These are phyloP conservation scores for Papilio gigon DNA, from an alignment of 2,888 invertebrate genomes.

Conservation along the genomic window DNA sequence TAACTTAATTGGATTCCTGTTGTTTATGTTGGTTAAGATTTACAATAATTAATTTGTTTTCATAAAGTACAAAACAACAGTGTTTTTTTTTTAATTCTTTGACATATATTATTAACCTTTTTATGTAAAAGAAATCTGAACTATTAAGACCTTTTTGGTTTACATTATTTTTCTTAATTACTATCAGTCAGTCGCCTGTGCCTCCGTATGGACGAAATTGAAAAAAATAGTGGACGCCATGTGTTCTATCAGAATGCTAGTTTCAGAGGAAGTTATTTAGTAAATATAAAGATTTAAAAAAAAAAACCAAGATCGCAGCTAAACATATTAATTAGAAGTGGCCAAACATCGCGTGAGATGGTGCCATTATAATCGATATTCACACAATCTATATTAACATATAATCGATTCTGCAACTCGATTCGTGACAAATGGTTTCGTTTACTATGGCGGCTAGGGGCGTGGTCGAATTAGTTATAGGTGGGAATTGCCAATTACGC, in stretches of 20 bases:
- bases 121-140: too few species aligned
- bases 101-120: too few species aligned
- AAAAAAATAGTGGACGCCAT: too few species aligned
- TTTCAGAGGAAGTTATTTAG: too few species aligned
- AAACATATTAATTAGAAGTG: not conserved
- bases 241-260: too few species aligned
- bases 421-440: conserved; percentile 66
- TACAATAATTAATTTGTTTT: not conserved
- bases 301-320: not conserved
- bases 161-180: too few species aligned
- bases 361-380: conserved; percentile 24
- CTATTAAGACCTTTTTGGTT: too few species aligned
- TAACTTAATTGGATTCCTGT: conserved; percentile 33
- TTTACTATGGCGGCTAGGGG: conserved; percentile 50
- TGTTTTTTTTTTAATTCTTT: not conserved
- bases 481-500: conserved; percentile 66
- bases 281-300: too few species aligned
- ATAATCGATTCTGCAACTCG: conserved; percentile 34
- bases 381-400: conserved; percentile 16
- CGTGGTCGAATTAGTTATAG: conserved; percentile 70
- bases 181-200: too few species aligned
- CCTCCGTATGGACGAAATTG: too few species aligned
- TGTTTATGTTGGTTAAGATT: not conserved
- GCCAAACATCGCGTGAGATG: conserved; percentile 29
- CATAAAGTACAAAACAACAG: not conserved